Conservation (phyloP, 2,113 vertebrate genomes). For the Rhinopithecus roxellana region DNA sequence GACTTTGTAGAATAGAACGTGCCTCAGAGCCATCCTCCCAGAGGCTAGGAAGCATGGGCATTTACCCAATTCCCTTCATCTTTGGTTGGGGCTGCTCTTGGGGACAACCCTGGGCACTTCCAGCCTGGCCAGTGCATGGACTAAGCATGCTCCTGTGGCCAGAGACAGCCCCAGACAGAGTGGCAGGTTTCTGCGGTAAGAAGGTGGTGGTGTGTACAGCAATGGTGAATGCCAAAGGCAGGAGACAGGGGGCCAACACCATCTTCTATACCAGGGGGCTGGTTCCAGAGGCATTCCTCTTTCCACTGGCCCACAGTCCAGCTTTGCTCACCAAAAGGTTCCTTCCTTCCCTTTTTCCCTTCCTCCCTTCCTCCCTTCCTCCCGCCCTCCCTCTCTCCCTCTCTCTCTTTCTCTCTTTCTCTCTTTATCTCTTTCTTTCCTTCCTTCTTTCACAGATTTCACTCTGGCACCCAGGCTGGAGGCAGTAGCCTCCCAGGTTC, state of each 20-base stretch:
- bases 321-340: background rate
- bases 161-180: background rate
- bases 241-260: rapidly evolving
- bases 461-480: background rate
- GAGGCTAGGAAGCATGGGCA: background rate
- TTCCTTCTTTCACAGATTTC: background rate
- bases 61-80: background rate
- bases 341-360: too few relatives aligned
- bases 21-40: too few relatives aligned
- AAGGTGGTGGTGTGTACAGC: background rate
- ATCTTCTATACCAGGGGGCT: background rate
- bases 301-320: background rate
- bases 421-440: background rate
- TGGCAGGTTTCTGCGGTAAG: background rate
- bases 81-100: background rate
- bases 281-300: background rate
- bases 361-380: too few relatives aligned
- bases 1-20: background rate
- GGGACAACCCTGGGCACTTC: too few relatives aligned
- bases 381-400: rapidly evolving
- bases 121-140: too few relatives aligned
- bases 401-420: rapidly evolving
- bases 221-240: background rate
- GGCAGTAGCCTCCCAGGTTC: background rate
- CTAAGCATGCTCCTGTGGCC: background rate